Evolutionary conservation across 2,888 invertebrate genomes (phyloP).

Genomic region (Eristalinus sepulchralis): DNA sequence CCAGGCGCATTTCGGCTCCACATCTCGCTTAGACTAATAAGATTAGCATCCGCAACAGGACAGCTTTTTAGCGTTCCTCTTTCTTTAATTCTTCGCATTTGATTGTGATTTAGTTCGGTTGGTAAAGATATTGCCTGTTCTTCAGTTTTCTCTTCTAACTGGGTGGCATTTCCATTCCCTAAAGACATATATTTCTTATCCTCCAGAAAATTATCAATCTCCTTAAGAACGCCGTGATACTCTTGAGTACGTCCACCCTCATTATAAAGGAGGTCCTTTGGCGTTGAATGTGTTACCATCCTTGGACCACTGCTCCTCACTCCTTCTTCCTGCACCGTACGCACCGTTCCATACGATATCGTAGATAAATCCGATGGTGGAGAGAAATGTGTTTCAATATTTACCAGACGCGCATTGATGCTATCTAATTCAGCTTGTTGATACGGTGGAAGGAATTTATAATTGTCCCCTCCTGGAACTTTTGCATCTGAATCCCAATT

Average conservation of each 20-base stretch:
- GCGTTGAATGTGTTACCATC: conserved; percentile 78
- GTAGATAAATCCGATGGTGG: conserved; percentile 78
- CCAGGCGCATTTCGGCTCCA: conserved; percentile 79
- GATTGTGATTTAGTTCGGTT: conserved; percentile 70
- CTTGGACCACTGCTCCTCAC: conserved; percentile 45
- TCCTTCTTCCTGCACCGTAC: conserved; percentile 63
- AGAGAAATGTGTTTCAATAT: conserved; percentile 75
- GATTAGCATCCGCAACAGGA: conserved; percentile 69
- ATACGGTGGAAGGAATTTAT: conserved; percentile 74
- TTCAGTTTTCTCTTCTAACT: conserved; percentile 21
- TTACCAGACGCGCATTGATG: conserved; percentile 77
- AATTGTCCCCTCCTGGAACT: background rate
- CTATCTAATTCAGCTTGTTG: conserved; percentile 77
- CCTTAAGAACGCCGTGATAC: conserved; percentile 75
- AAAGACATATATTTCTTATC: conserved; percentile 65
- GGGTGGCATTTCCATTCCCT: conserved; percentile 63
- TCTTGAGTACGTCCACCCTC: conserved; percentile 6
- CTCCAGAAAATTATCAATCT: conserved; percentile 79
- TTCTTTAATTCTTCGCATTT: conserved; percentile 6
- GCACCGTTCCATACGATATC: conserved; percentile 77
- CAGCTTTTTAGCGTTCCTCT: background rate
- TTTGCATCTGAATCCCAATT: conserved; percentile 46
- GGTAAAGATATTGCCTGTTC: conserved; percentile 74
- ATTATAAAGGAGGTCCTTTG: conserved; percentile 73
- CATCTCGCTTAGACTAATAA: conserved; percentile 79